Percentiles rank a stretch among this genome's conserved stretches.
These are phyloP conservation scores for Dromas ardeola DNA, from an alignment of 2,113 vertebrate species.

Conservation along the genomic window DNA sequence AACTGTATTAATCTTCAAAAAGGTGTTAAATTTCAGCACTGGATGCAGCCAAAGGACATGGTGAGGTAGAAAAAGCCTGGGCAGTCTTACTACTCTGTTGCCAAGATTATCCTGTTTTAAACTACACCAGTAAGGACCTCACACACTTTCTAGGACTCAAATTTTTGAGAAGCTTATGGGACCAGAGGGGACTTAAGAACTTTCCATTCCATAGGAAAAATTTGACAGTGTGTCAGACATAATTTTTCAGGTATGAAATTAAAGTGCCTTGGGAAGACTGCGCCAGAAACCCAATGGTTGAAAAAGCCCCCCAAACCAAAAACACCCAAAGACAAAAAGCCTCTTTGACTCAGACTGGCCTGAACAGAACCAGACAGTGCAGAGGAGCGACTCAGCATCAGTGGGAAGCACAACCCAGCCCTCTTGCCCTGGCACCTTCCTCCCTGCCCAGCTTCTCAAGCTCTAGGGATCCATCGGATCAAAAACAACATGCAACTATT, in stretches of 20 bases:
- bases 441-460: neutral
- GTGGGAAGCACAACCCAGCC: neutral
- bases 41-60: neutral
- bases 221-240: neutral
- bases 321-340: neutral
- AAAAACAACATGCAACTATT: neutral
- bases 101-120: neutral
- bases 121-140: neutral
- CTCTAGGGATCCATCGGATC: neutral
- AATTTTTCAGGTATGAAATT: neutral
- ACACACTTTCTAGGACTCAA: neutral
- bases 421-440: neutral
- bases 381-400: neutral
- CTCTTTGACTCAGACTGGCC: neutral
- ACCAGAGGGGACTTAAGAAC: neutral
- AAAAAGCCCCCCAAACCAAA: neutral
- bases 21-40: neutral
- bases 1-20: neutral
- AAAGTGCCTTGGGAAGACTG: neutral
- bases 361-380: neutral
- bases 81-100: neutral
- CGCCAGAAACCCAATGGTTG: neutral
- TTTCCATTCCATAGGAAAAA: neutral
- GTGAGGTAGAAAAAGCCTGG: neutral
- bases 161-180: neutral